phyloP scores from a whole-genome alignment of 2,797 vertebrate species.

The Rhinella marina region DNA sequence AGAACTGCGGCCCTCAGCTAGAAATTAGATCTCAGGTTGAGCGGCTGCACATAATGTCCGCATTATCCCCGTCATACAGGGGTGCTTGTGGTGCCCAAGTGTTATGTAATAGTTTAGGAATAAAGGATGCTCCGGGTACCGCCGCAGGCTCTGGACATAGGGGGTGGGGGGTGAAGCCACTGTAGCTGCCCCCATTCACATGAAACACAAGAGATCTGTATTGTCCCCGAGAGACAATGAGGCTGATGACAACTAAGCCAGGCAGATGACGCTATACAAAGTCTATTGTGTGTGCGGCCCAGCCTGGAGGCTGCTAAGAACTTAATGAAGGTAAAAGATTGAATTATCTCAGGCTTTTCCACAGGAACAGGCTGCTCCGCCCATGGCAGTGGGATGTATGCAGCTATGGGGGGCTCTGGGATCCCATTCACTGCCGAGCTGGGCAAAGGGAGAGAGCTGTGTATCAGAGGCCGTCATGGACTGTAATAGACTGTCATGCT shows the following conservation, averaged over 20 bases:
- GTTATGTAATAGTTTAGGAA: neutral
- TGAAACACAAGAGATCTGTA: slow-evolving; percentile 44
- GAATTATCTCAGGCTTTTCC: slow-evolving; percentile 6
- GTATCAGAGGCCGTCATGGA: no score
- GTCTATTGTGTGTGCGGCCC: slow-evolving; percentile 38
- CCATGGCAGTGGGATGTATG: neutral
- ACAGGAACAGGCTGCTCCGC: slow-evolving; percentile 13
- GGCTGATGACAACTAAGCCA: slow-evolving; percentile 12
- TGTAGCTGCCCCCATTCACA: slow-evolving; percentile 30
- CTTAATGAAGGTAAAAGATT: slow-evolving; percentile 33
- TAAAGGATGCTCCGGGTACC: neutral
- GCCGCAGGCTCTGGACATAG: neutral
- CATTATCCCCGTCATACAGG: neutral
- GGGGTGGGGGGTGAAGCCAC: slow-evolving; percentile 16
- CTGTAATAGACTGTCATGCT: no score
- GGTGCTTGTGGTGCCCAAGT: neutral
- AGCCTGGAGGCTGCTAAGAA: slow-evolving; percentile 29
- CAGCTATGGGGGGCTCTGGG: slow-evolving; percentile 3
- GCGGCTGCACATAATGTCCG: neutral
- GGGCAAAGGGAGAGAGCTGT: neutral
- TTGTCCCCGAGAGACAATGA: slow-evolving; percentile 52
- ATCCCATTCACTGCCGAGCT: neutral
- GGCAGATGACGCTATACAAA: slow-evolving; percentile 52
- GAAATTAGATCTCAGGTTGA: neutral
- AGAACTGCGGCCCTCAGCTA: neutral